Conservation (phyloP, 2,113 vertebrate species). For the Corythaeola cristata region DNA sequence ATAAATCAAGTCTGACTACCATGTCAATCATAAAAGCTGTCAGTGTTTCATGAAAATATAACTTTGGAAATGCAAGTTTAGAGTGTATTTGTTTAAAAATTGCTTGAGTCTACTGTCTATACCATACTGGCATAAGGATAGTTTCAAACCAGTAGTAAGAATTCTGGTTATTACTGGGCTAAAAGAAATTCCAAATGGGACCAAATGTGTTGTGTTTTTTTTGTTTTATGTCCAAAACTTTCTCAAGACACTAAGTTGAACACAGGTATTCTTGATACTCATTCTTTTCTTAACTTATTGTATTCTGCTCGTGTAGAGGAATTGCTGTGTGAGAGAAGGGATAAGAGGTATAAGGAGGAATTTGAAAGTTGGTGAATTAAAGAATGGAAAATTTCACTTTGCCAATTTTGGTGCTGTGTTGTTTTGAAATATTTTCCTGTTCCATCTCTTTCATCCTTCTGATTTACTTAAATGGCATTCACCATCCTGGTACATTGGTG, state of each 20-base stretch:
- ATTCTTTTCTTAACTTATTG: neutral
- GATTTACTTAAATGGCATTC: neutral
- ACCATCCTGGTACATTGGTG: neutral
- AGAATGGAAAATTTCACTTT: neutral
- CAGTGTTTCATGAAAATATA: neutral
- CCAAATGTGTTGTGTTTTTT: neutral
- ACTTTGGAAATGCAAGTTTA: neutral
- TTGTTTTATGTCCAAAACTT: neutral
- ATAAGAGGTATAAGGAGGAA: neutral
- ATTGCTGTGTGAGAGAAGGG: neutral
- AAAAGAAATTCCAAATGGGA: neutral
- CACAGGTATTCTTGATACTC: neutral
- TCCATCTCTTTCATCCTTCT: neutral
- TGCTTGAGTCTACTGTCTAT: rapidly evolving
- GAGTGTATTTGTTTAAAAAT: neutral
- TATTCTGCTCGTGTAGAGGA: neutral
- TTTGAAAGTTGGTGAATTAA: neutral
- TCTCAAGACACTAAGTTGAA: neutral
- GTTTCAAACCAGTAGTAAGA: neutral
- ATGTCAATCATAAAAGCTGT: neutral
- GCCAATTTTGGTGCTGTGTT: neutral
- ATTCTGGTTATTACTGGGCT: neutral
- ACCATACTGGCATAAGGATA: neutral
- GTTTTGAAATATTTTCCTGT: neutral
- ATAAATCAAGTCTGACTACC: neutral